Evolutionary conservation across 2,113 vertebrate genomes (phyloP), one percentile per base, ranked within the genome.

Genomic region (Pterocles burchelli): DNA sequence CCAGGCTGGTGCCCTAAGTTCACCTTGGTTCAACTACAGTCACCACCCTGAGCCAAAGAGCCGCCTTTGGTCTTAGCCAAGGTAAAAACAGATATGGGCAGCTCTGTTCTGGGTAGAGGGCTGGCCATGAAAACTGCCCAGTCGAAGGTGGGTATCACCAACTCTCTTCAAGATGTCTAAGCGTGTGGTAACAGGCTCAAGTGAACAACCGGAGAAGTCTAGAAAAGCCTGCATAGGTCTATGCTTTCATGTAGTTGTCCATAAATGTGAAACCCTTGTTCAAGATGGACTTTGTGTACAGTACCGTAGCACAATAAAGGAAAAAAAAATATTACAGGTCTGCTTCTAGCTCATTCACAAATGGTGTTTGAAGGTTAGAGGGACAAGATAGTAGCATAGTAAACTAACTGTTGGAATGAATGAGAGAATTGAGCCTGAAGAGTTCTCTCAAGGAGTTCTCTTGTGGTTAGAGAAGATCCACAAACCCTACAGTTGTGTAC

Each of bases 21-120:
- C 57, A 1, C 26, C 54, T 45, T 3, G 4, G 7, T 11, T 20
- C 61, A 1, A 4, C 51, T 26, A 0, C 11, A 0, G 7, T 1
- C 6, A 0, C 63, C 17, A 3, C 38, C 46, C 0, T 1, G 12
- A 25, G 63, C 2, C 4, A 11, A 63, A 21, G 38, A 34, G 29
- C 4, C 52, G 0, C 41, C 41, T 31, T 20, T 15, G 54, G 0
- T 34, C 11, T 7, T 4, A 20, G 66, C 33, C 54, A 1, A 19
- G 67, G 4, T 9, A 67, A 49, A 74, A 71, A 9, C 88, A 13
- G 54, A n/a, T 36, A 2, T 45, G 4, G 45, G 45, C 41, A 6
- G 9, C 48, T 36, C n/a, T 45, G 72, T 55, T 41, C 46, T 0
- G 41, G 10, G 38, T 2, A 10, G 63, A 4, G 18, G 31, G 7